These are phyloP conservation scores for Drosophila busckii DNA, from an alignment of 1,140 invertebrate genomes.

Conservation along the genomic window DNA sequence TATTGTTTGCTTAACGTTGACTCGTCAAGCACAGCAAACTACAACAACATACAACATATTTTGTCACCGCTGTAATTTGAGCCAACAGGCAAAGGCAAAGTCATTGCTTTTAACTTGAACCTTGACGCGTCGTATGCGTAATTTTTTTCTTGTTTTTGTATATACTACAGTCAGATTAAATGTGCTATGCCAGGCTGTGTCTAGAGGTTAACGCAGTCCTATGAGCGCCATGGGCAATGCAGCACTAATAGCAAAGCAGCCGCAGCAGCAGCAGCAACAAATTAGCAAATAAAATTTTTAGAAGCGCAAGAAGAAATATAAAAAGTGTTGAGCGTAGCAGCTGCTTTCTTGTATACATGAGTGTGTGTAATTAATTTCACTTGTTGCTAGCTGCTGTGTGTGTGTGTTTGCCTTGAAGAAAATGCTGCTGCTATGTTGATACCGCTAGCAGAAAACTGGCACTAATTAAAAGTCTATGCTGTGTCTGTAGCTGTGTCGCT, in stretches of 20 bases:
- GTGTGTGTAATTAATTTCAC: constrained; percentile 64
- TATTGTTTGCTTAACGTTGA: constrained; percentile 36
- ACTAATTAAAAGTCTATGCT: constrained; percentile 64
- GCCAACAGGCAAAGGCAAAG: background rate
- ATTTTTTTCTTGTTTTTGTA: too few species aligned
- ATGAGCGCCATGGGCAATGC: constrained; percentile 11
- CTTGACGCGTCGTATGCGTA: constrained; percentile 51
- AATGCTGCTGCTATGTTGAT: constrained; percentile 31
- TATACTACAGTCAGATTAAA: constrained; percentile 56
- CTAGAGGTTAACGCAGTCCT: too few species aligned
- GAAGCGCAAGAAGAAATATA: constrained; percentile 39
- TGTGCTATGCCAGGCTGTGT: constrained; percentile 44
- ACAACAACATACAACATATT: constrained; percentile 35
- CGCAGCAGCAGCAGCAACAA: constrained; percentile 31
- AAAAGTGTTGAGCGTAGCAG: constrained; percentile 41
- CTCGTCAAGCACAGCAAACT: constrained; percentile 45
- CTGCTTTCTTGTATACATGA: constrained; percentile 20
- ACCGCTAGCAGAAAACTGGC: constrained; percentile 47
- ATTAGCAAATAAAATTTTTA: constrained; percentile 66
- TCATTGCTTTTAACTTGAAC: constrained; percentile 1
- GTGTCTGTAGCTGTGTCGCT: too few species aligned
- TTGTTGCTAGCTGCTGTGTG: constrained; percentile 35
- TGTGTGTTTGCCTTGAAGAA: constrained; percentile 11
- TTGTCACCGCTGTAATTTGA: background rate
- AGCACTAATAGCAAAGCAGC: constrained; percentile 33